Evolutionary conservation across 2,888 invertebrate genomes (phyloP).

Genomic region (Drosophila falleni): DNA sequence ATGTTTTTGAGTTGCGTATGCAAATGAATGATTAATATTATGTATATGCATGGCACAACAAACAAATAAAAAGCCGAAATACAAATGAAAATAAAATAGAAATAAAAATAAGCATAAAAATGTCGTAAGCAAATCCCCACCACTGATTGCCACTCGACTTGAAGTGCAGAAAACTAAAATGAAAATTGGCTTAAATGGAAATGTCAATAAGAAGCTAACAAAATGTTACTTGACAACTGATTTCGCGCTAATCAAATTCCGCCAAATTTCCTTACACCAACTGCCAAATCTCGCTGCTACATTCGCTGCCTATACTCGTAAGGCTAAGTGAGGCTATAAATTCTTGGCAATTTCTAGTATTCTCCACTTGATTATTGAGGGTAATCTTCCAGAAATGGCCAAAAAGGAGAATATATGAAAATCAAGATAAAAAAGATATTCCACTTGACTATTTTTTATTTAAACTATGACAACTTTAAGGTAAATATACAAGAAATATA

Average conservation of each 20-base stretch:
- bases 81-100: slow-evolving; percentile 44
- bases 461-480: not conserved
- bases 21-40: slow-evolving; percentile 53
- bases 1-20: slow-evolving; percentile 40
- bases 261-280: slow-evolving; percentile 26
- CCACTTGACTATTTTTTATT: not conserved
- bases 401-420: too few relatives aligned
- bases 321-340: slow-evolving; percentile 16
- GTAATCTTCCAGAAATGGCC: not conserved
- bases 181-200: slow-evolving; percentile 60
- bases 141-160: slow-evolving; percentile 59
- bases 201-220: slow-evolving; percentile 59
- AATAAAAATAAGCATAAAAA: slow-evolving; percentile 62
- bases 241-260: slow-evolving; percentile 46
- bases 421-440: too few relatives aligned
- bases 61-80: slow-evolving; percentile 46
- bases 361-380: not conserved
- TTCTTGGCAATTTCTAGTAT: not conserved
- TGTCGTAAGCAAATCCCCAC: slow-evolving; percentile 58
- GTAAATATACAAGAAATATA: not conserved
- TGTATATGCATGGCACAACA: slow-evolving; percentile 28
- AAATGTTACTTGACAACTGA: slow-evolving; percentile 30
- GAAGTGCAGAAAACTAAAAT: slow-evolving; percentile 46
- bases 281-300: slow-evolving; percentile 16
- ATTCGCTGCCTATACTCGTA: slow-evolving; percentile 3